A percentile compares a stretch with the other conserved stretches of the same genome.
phyloP scores from a whole-genome alignment of 1,140 invertebrate genomes.

The Phocides pigmalion region DNA sequence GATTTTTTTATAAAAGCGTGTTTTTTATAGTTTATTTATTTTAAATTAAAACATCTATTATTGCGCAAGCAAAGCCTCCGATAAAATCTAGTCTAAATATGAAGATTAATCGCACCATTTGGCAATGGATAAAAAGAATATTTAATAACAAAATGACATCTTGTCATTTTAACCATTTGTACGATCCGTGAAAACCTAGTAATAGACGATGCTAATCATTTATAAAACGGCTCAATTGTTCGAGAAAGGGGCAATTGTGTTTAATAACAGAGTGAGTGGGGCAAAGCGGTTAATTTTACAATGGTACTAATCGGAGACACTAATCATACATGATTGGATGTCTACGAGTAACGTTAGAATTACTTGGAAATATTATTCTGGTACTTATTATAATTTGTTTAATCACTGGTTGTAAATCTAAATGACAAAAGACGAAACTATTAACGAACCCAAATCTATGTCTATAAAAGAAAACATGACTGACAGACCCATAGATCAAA shows the following conservation, averaged over 20 bases:
- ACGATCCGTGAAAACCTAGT: conserved; percentile 12
- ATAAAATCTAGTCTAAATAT: too few species aligned
- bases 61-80: too few species aligned
- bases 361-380: not conserved
- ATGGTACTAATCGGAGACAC: conserved; percentile 36
- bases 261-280: conserved; percentile 42
- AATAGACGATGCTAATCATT: conserved; percentile 34
- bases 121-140: not conserved
- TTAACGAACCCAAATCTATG: too few species aligned
- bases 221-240: conserved; percentile 45
- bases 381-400: too few species aligned
- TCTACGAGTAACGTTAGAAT: conserved; percentile 13
- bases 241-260: conserved; percentile 45
- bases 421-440: too few species aligned
- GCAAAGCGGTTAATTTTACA: conserved; percentile 40
- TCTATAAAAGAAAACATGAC: too few species aligned
- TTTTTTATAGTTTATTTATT: too few species aligned
- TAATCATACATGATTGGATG: conserved; percentile 30
- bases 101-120: too few species aligned
- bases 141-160: conserved; percentile 11
- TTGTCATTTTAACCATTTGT: not conserved
- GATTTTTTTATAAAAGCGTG: too few species aligned
- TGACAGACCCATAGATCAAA: too few species aligned
- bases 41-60: too few species aligned
- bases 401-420: too few species aligned